Conservation (phyloP, 2,888 invertebrate genomes). For the Marasmarcha lunaedactyla region DNA sequence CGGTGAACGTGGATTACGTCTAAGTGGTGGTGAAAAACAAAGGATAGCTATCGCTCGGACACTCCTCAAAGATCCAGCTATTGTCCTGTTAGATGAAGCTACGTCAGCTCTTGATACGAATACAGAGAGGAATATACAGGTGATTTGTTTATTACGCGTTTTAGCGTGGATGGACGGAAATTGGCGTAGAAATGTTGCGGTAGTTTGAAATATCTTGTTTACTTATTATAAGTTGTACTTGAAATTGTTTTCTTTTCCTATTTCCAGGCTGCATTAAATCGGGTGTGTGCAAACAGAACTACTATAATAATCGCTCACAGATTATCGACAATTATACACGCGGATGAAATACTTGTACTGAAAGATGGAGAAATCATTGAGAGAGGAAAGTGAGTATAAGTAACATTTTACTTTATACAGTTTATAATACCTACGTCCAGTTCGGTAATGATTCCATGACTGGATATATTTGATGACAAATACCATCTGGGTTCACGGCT, state of each 20-base stretch:
- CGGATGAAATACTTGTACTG: constrained; percentile 93
- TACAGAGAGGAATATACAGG: constrained; percentile 92
- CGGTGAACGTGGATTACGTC: constrained; percentile 92
- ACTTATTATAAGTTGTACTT: too few relatives aligned
- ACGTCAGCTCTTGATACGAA: constrained; percentile 96
- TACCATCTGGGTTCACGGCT: too few relatives aligned
- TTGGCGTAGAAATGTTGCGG: too few relatives aligned
- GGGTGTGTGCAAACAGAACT: constrained; percentile 87
- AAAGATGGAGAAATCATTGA: constrained; percentile 93
- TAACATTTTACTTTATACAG: too few relatives aligned
- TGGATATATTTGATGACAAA: too few relatives aligned
- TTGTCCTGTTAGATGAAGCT: constrained; percentile 94
- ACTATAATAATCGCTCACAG: constrained; percentile 96
- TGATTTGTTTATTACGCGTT: too few relatives aligned
- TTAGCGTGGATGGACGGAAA: too few relatives aligned
- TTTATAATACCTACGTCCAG: constrained; percentile 29
- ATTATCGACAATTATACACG: constrained; percentile 93
- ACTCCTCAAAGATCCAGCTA: constrained; percentile 89
- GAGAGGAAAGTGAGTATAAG: constrained; percentile 78
- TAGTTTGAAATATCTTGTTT: too few relatives aligned
- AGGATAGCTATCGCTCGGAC: constrained; percentile 97
- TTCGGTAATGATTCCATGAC: too few relatives aligned
- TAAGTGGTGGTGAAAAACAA: constrained; percentile 98
- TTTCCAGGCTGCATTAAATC: constrained; percentile 76
- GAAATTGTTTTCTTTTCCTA: too few relatives aligned